A percentile compares a stretch with the other conserved stretches of the same genome.
Evolutionary conservation across 2,797 vertebrate species (phyloP).

Genomic region (Lepus oiostolus): DNA sequence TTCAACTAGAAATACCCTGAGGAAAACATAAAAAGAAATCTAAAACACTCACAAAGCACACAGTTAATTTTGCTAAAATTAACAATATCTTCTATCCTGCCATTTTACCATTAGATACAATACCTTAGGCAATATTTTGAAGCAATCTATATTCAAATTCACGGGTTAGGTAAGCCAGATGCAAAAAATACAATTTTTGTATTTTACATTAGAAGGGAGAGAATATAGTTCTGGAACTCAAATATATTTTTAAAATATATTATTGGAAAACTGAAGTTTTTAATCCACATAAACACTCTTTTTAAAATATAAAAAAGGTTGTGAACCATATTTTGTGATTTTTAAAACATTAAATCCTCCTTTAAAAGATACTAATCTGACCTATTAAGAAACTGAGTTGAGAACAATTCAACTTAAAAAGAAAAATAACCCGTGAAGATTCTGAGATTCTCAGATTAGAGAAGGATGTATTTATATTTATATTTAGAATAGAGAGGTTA

Average conservation of each 20-base stretch:
- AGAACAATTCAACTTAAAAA: background rate
- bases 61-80: slow-evolving; percentile 84
- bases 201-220: background rate
- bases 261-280: background rate
- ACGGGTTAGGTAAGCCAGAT: background rate
- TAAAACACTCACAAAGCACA: slow-evolving; percentile 74
- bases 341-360: background rate
- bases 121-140: slow-evolving; percentile 34
- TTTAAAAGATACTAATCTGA: background rate
- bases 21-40: slow-evolving; percentile 70
- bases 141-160: slow-evolving; percentile 65
- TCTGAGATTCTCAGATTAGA: background rate
- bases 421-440: background rate
- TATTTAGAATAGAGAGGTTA: too few species aligned
- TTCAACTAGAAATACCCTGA: slow-evolving; percentile 64
- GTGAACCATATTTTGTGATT: background rate
- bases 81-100: slow-evolving; percentile 50
- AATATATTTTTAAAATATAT: background rate
- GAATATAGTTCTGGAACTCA: slow-evolving; percentile 27
- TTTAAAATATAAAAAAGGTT: background rate
- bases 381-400: background rate
- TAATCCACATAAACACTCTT: background rate
- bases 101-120: slow-evolving; percentile 59
- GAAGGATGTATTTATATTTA: background rate
- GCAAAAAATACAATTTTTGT: background rate